Conservation (phyloP, 2,888 invertebrate species). For the Sussaba pulchella region DNA sequence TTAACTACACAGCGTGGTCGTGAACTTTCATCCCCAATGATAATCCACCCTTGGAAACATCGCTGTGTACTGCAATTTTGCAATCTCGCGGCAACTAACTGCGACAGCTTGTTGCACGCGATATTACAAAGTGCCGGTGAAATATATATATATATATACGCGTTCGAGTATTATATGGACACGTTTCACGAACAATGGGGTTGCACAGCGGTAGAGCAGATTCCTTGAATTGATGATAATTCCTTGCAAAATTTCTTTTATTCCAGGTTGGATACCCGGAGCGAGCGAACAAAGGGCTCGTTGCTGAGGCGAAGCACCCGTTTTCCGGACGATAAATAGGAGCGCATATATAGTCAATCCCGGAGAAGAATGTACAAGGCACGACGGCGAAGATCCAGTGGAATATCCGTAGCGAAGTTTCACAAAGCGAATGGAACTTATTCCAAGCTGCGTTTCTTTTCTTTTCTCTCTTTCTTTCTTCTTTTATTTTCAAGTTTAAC, state of each 20-base stretch:
- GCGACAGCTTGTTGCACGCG: not conserved
- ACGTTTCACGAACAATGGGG: not conserved
- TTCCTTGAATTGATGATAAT: not conserved
- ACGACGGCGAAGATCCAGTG: not conserved
- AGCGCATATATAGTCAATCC: not conserved
- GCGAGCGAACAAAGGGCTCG: constrained; percentile 10
- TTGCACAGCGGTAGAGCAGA: not conserved
- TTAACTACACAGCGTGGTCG: constrained; percentile 7
- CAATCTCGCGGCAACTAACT: not conserved
- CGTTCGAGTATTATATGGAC: not conserved
- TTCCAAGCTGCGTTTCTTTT: too few species aligned
- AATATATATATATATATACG: not conserved
- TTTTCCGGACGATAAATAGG: not conserved
- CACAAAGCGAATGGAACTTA: not conserved
- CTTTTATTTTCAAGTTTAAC: not conserved
- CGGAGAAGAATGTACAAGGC: not conserved
- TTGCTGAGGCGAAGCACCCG: not conserved
- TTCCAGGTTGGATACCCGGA: not conserved
- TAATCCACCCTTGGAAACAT: not conserved
- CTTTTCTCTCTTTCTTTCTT: too few species aligned
- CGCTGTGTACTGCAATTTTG: not conserved
- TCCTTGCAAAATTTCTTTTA: not conserved
- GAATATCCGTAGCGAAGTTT: not conserved
- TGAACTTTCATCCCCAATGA: constrained; percentile 7
- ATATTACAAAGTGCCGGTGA: not conserved